A percentile compares a stretch with the other conserved stretches of the same genome.
Conservation (phyloP, 2,797 vertebrate genomes). For the Sardinella longiceps region DNA sequence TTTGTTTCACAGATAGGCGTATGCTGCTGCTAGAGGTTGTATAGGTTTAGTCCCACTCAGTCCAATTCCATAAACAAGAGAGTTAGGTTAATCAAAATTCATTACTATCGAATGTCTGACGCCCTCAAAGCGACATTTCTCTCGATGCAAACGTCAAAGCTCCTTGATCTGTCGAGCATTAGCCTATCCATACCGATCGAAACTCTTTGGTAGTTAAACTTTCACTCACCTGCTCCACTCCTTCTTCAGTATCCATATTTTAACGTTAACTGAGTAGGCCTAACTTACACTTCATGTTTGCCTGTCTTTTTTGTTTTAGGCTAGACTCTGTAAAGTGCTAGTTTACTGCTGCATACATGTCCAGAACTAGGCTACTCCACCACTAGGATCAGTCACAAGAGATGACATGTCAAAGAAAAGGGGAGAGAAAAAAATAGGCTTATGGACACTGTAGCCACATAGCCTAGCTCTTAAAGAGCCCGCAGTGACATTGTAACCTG, state of each 20-base stretch:
- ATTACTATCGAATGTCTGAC: background rate
- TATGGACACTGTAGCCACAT: background rate
- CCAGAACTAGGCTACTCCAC: background rate
- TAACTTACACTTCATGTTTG: background rate
- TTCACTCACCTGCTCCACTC: conserved; percentile 61
- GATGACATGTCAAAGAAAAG: conserved; percentile 9
- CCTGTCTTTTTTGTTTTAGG: background rate
- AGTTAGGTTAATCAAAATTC: no score
- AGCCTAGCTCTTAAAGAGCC: conserved; percentile 3
- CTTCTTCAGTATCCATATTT: conserved; percentile 61
- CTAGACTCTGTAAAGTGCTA: background rate
- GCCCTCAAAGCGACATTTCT: no score
- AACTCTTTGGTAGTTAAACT: background rate
- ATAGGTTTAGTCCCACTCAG: no score
- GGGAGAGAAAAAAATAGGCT: background rate
- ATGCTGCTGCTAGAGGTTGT: no score
- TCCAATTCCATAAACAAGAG: no score
- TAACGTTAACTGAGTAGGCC: conserved; percentile 41
- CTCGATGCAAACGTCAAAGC: background rate
- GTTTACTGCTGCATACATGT: background rate
- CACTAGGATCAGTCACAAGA: background rate
- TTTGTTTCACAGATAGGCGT: background rate
- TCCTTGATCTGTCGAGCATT: no score
- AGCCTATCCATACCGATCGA: background rate
- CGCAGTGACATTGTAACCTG: background rate